Evolutionary conservation across 2,888 invertebrate species (phyloP), one percentile per base, ranked within the genome.

Genomic region (Hetaerina titia): DNA sequence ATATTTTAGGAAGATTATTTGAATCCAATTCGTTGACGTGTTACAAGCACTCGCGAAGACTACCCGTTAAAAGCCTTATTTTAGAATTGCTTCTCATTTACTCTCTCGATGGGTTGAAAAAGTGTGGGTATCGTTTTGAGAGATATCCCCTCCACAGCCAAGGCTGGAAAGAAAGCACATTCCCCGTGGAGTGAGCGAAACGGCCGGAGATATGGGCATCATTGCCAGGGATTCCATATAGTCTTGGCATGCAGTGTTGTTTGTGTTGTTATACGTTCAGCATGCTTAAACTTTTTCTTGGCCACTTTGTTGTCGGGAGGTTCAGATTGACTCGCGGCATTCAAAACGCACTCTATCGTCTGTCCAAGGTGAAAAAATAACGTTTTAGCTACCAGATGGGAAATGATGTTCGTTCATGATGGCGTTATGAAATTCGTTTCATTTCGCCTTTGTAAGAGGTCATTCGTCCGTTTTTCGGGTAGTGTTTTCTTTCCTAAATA

Each of bases 141-240:
- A 81, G 81, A 81, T 31, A 81, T 81, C 81, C 1, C 19, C 22
- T 22, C 69, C n/a, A 2, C 81, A 81, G 81, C 81, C 81, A 69
- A 31, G 45, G 45, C 69, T 92, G 22, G 69, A 92, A 92, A 74
- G 69, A 92, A 92, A 74, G 69, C 45, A 13, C n/a, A 64, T 57
- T 92, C 69, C 92, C 69, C n/a, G 64, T 64, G n/a, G 92, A 64
- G 69, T 56, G 92, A 92, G 69, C 56, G 92, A 69, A 69, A 17
- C 92, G 74, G 22, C 25, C 13, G 74, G n/a, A 69, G 69, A 92
- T 74, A 92, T 45, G 64, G 92, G 56, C 19, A 89, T 56, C 57
- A 19, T 56, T 92, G 92, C 92, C 92, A 92, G 56, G 56, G 92
- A 92, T 92, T 92, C 92, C 56, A n/a, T 92, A 69, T 92, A 56